Percentiles rank a stretch among this genome's conserved stretches.
Evolutionary conservation across 2,797 vertebrate species (phyloP).

Genomic region (Micrastur ruficollis): DNA sequence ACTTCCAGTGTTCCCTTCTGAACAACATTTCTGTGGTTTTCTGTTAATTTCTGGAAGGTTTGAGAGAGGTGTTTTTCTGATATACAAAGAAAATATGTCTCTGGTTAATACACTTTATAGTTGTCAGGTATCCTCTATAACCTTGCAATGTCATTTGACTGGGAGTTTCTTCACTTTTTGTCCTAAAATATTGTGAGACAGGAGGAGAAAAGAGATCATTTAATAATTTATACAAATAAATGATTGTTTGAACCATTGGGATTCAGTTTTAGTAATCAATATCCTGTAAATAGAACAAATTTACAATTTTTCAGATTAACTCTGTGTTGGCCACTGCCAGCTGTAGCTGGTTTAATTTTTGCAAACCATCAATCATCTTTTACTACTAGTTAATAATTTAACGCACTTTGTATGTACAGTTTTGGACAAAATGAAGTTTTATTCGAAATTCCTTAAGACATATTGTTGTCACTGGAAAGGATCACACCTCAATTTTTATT

Average conservation of each 20-base stretch:
- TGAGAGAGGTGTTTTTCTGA: background rate
- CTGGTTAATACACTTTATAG: background rate
- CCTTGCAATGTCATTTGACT: background rate
- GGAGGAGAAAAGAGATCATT: background rate
- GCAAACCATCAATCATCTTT: background rate
- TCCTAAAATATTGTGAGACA: background rate
- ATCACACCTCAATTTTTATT: background rate
- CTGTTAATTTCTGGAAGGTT: background rate
- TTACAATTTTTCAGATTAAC: background rate
- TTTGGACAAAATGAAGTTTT: background rate
- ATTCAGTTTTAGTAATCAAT: background rate
- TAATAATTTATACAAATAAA: background rate
- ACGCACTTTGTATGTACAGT: background rate
- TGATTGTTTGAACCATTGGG: fast-evolving
- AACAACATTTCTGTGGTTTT: background rate
- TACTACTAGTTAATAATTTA: background rate
- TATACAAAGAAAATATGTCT: background rate
- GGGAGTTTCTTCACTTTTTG: background rate
- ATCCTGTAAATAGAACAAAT: background rate
- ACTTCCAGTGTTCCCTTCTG: background rate
- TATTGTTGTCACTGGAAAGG: background rate
- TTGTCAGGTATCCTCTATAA: background rate
- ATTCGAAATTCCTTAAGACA: background rate
- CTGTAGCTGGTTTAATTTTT: background rate
- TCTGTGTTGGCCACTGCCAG: background rate